A percentile compares a stretch with the other conserved stretches of the same genome.
These are phyloP conservation scores for Cynopterus sphinx DNA, from an alignment of 2,797 vertebrate genomes.

Conservation along the genomic window DNA sequence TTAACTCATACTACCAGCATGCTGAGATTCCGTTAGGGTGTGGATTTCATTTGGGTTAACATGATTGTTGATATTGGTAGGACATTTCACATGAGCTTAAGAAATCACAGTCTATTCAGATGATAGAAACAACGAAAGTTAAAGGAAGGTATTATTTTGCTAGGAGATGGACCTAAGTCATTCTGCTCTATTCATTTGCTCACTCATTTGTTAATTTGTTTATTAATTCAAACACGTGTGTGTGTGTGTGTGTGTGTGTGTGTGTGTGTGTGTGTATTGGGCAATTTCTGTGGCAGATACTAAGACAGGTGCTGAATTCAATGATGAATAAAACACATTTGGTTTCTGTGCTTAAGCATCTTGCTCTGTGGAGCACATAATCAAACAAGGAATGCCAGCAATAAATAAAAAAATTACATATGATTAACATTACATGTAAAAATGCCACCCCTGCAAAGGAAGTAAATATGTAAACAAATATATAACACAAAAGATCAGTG, in stretches of 20 bases:
- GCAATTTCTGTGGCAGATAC: not conserved
- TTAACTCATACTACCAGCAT: not conserved
- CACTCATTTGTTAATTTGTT: not conserved
- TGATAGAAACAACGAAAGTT: not conserved
- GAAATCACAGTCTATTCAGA: not conserved
- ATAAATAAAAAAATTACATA: not conserved
- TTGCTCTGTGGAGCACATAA: not conserved
- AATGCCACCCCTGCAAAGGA: not conserved
- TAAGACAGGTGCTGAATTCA: not conserved
- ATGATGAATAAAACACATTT: not conserved
- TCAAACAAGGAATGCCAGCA: not conserved
- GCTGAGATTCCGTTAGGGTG: not conserved
- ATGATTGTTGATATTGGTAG: not conserved
- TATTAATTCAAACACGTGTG: constrained; percentile 7
- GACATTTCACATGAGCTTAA: not conserved
- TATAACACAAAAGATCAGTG: not conserved
- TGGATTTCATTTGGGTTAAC: not conserved
- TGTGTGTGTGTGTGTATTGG: not conserved
- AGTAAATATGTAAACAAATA: not conserved
- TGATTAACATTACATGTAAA: constrained; percentile 1
- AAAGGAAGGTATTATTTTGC: not conserved
- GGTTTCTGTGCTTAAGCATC: not conserved
- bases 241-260: no score
- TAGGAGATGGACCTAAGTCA: not conserved
- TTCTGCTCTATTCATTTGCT: not conserved